Percentiles rank a stretch among this genome's conserved stretches.
These are phyloP conservation scores for Nycteola revayana DNA, from an alignment of 2,888 invertebrate species.

Conservation along the genomic window DNA sequence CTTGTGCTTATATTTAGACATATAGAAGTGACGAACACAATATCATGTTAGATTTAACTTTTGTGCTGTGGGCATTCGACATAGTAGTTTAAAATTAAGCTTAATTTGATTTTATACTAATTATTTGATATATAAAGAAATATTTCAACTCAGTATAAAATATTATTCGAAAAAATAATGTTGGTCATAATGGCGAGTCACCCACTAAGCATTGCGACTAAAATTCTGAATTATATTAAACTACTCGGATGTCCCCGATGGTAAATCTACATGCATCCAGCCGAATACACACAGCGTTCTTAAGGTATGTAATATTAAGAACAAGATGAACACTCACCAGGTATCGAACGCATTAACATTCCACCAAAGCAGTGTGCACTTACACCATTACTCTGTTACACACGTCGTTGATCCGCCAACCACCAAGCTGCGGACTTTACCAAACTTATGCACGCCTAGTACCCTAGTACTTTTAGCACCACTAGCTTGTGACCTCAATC, in stretches of 20 bases:
- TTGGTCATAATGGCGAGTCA: no score
- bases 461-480: slow-evolving; percentile 68
- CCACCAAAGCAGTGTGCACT: slow-evolving; percentile 81
- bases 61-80: slow-evolving; percentile 30
- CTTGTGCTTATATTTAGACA: slow-evolving; percentile 41
- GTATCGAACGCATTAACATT: slow-evolving; percentile 77
- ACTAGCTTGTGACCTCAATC: slow-evolving; percentile 57
- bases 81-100: no score
- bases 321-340: slow-evolving; percentile 80
- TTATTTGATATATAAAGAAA: no score
- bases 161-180: no score
- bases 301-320: slow-evolving; percentile 56
- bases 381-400: slow-evolving; percentile 76
- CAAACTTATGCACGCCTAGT: slow-evolving; percentile 75
- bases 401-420: slow-evolving; percentile 70
- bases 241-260: no score
- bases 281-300: slow-evolving; percentile 25
- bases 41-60: slow-evolving; percentile 37
- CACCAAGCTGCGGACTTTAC: slow-evolving; percentile 80
- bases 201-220: no score
- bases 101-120: no score
- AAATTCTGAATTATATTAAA: no score
- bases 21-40: slow-evolving; percentile 50
- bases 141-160: no score
- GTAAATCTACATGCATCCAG: no score